phyloP scores from a whole-genome alignment of 2,888 invertebrate species.

The Rhingia rostrata region DNA sequence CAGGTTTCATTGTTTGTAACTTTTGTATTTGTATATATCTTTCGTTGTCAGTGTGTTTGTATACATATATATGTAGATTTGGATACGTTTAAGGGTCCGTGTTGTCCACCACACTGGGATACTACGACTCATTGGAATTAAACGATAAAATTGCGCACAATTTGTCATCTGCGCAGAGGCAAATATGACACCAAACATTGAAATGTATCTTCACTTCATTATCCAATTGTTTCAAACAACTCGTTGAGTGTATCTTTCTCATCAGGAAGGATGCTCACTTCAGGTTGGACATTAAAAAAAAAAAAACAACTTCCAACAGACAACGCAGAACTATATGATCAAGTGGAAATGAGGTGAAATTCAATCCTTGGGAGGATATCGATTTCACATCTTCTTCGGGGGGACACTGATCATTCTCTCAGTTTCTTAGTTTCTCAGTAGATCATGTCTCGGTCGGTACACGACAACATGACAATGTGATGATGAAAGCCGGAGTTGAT shows the following conservation, averaged over 20 bases:
- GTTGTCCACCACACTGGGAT: conserved; percentile 2
- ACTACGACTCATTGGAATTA: not conserved
- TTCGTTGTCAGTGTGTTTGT: not conserved
- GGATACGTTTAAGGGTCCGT: conserved; percentile 36
- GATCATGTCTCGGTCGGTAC: conserved; percentile 59
- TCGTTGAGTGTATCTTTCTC: not conserved
- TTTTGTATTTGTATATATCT: conserved; percentile 9
- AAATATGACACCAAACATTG: conserved; percentile 23
- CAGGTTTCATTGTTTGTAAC: conserved; percentile 69
- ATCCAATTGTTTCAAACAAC: conserved; percentile 31
- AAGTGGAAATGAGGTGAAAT: conserved; percentile 62
- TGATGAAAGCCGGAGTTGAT: conserved; percentile 57
- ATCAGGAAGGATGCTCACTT: conserved; percentile 45
- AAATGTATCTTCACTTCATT: conserved; percentile 31
- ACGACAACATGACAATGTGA: conserved; percentile 2
- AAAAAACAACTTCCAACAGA: conserved; percentile 23
- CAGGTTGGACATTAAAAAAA: not conserved
- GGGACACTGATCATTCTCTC: conserved; percentile 30
- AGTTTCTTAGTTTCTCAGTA: conserved; percentile 70
- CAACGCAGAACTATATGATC: conserved; percentile 56
- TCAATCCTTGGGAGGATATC: conserved; percentile 46
- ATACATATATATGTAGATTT: conserved; percentile 16
- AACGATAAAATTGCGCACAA: conserved; percentile 20
- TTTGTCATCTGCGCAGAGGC: conserved; percentile 24
- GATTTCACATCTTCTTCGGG: conserved; percentile 61